Evolutionary conservation across 30 jellyfish, hydroid and myxozoan species (phyloP).

Genomic region (Hydractinia echinata): DNA sequence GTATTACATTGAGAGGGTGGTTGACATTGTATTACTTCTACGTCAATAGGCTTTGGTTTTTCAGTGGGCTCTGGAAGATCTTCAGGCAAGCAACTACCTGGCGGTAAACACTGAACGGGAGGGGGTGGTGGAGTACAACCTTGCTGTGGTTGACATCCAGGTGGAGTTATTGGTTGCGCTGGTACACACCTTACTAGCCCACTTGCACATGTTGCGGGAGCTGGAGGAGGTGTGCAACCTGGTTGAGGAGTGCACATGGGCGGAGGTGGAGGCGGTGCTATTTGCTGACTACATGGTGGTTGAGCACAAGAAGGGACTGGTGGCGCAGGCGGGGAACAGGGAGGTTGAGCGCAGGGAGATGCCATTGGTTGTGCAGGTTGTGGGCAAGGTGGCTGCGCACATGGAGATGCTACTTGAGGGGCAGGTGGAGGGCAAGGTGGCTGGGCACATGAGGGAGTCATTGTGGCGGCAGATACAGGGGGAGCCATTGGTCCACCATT

Average conservation of each 20-base stretch:
- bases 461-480: constrained; percentile 13
- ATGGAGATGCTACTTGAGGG: constrained; percentile 14
- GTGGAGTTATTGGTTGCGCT: constrained; percentile 13
- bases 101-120: constrained; percentile 38
- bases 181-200: constrained; percentile 33
- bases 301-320: constrained; percentile 33
- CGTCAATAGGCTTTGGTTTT: constrained; percentile 34
- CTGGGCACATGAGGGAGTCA: constrained; percentile 28
- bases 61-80: constrained; percentile 29
- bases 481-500: constrained; percentile 31
- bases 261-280: constrained; percentile 18
- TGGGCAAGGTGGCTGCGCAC: constrained; percentile 36
- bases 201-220: constrained; percentile 18
- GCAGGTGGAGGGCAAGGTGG: constrained; percentile 34
- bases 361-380: constrained; percentile 8
- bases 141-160: constrained; percentile 27
- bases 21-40: constrained; percentile 16
- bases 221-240: constrained; percentile 25
- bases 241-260: constrained; percentile 26
- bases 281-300: constrained; percentile 26
- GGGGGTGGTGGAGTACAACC: constrained; percentile 43
- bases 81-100: constrained; percentile 40
- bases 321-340: constrained; percentile 16
- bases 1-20: constrained; percentile 24
- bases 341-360: constrained; percentile 30